Conservation (phyloP, 2,888 invertebrate genomes). For the Polydrusus tereticollis region DNA sequence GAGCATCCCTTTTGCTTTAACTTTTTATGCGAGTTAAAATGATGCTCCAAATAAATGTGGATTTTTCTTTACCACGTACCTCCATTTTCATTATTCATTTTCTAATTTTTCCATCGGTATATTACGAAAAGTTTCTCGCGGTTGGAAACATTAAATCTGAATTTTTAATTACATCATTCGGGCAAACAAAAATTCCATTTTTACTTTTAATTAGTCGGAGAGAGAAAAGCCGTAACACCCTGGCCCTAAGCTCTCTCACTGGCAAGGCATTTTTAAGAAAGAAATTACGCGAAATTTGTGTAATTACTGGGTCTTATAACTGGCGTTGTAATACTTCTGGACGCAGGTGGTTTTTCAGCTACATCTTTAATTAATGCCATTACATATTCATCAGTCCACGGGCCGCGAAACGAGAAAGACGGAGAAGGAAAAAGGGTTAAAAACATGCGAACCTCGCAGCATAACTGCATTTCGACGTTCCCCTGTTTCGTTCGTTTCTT, state of each 20-base stretch:
- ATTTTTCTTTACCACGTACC: conserved; percentile 28
- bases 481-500: conserved; percentile 26
- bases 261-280: conserved; percentile 46
- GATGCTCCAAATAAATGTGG: conserved; percentile 18
- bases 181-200: conserved; percentile 66
- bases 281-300: conserved; percentile 63
- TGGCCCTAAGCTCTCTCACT: conserved; percentile 33
- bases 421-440: conserved; percentile 37
- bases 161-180: conserved; percentile 66
- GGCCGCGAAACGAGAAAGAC: conserved; percentile 1
- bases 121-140: conserved; percentile 57
- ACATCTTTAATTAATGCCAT: conserved; percentile 68
- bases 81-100: conserved; percentile 50
- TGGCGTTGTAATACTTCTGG: conserved; percentile 54
- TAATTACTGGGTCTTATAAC: conserved; percentile 61
- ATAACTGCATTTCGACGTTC: conserved; percentile 41
- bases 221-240: conserved; percentile 51
- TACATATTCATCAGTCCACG: conserved; percentile 66
- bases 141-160: conserved; percentile 61
- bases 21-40: conserved; percentile 22
- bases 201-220: conserved; percentile 67
- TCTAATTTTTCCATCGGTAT: conserved; percentile 51
- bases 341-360: conserved; percentile 65
- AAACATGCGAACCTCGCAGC: conserved; percentile 17
- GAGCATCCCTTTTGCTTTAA: conserved; percentile 19